Percentiles rank a stretch among this genome's conserved stretches.
Conservation (phyloP, 2,888 invertebrate species). For the Diabrotica balteata region DNA sequence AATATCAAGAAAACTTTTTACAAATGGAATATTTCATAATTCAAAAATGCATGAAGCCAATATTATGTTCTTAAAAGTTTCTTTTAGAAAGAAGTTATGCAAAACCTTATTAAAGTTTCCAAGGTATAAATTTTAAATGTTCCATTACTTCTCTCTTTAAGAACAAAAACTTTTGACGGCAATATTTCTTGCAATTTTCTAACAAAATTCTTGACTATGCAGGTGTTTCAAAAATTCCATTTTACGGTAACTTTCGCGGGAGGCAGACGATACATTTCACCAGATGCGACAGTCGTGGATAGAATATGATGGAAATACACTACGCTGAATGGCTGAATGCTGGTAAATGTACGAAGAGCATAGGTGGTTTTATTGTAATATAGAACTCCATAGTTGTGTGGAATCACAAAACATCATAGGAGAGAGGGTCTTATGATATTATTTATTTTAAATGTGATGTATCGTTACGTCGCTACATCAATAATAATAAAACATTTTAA, state of each 20-base stretch:
- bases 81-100: constrained; percentile 31
- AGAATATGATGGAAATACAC: constrained; percentile 8
- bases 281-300: constrained; percentile 23
- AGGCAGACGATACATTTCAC: constrained; percentile 33
- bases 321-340: background rate
- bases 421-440: too few species aligned
- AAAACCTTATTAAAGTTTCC: constrained; percentile 42
- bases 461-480: too few species aligned
- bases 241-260: constrained; percentile 32
- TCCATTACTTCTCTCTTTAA: constrained; percentile 38
- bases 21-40: constrained; percentile 26
- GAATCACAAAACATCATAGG: too few species aligned
- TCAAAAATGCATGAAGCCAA: constrained; percentile 22
- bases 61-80: constrained; percentile 31
- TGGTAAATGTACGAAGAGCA: constrained; percentile 8
- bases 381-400: too few species aligned
- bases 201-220: constrained; percentile 39
- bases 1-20: constrained; percentile 18
- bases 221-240: constrained; percentile 40
- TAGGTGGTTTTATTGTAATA: background rate
- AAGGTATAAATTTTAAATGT: constrained; percentile 42
- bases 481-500: too few species aligned
- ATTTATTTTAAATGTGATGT: too few species aligned
- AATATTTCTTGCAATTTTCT: constrained; percentile 38
- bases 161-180: constrained; percentile 36